Conservation (phyloP, 2,888 invertebrate genomes). For the Tineola bisselliella region DNA sequence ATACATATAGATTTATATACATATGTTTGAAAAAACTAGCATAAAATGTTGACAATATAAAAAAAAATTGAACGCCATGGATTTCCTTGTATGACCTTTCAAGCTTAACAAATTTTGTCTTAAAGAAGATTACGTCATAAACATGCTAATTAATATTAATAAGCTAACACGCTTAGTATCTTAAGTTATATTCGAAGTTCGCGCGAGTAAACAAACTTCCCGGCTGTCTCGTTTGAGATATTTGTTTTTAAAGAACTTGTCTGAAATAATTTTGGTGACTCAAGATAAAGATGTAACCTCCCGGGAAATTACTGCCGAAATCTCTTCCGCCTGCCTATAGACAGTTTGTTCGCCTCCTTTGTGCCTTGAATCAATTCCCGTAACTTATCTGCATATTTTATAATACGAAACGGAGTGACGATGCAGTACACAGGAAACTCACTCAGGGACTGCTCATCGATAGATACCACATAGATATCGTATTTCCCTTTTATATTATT, state of each 20-base stretch:
- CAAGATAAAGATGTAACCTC: constrained; percentile 54
- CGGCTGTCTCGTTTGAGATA: constrained; percentile 5
- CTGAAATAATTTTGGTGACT: constrained; percentile 49
- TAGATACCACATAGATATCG: not conserved
- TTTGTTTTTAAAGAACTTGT: constrained; percentile 13
- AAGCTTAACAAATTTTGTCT: not conserved
- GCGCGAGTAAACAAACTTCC: constrained; percentile 10
- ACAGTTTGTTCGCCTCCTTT: constrained; percentile 52
- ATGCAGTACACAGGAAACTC: constrained; percentile 31
- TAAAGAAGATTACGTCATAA: not conserved
- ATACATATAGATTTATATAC: no score
- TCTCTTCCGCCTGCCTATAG: constrained; percentile 48
- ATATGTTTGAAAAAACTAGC: no score
- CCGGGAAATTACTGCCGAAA: constrained; percentile 64
- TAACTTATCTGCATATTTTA: constrained; percentile 66
- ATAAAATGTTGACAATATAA: no score
- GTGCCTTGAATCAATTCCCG: constrained; percentile 65
- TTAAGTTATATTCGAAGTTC: constrained; percentile 2
- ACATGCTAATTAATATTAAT: constrained; percentile 7
- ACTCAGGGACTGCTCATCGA: not conserved
- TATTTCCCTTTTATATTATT: not conserved
- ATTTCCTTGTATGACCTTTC: no score
- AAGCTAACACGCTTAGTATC: constrained; percentile 10
- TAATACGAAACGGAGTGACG: constrained; percentile 54
- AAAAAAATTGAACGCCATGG: no score